These are phyloP conservation scores for Montipora capricornis DNA, from an alignment of 64 coral and sea anemone species.

Conservation along the genomic window DNA sequence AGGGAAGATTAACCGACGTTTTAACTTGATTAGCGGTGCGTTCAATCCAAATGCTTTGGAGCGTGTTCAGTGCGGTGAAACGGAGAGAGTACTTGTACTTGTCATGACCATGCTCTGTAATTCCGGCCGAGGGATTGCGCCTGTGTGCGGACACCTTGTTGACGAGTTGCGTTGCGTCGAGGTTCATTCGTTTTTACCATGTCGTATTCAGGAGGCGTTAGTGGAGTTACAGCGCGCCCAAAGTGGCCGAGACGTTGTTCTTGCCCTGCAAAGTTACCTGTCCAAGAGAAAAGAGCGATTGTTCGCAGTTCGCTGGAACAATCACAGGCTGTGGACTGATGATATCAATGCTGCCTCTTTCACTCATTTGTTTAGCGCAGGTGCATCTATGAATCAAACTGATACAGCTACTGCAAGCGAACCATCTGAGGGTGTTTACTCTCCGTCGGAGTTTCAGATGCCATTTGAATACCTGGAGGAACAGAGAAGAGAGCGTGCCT, in stretches of 20 bases:
- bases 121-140: constrained; percentile 71
- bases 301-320: constrained; percentile 14
- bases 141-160: constrained; percentile 34
- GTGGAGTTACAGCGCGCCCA: not conserved
- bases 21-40: constrained; percentile 54
- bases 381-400: not conserved
- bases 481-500: constrained; percentile 54
- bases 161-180: constrained; percentile 25
- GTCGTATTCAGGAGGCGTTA: constrained; percentile 16
- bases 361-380: not conserved
- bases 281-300: constrained; percentile 1
- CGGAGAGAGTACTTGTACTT: constrained; percentile 71
- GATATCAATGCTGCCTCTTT: not conserved
- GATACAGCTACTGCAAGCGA: not conserved
- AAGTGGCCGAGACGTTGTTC: not conserved
- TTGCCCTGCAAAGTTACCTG: not conserved
- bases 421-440: constrained; percentile 27
- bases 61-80: constrained; percentile 57
- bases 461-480: constrained; percentile 65
- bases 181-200: constrained; percentile 42
- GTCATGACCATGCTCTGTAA: constrained; percentile 82
- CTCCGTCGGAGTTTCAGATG: constrained; percentile 61
- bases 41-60: constrained; percentile 30
- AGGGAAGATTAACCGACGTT: constrained; percentile 38
- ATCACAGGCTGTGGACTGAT: not conserved